A percentile compares a stretch with the other conserved stretches of the same genome.
Conservation (phyloP, 2,888 invertebrate genomes). For the Sclerodermus sp. region DNA sequence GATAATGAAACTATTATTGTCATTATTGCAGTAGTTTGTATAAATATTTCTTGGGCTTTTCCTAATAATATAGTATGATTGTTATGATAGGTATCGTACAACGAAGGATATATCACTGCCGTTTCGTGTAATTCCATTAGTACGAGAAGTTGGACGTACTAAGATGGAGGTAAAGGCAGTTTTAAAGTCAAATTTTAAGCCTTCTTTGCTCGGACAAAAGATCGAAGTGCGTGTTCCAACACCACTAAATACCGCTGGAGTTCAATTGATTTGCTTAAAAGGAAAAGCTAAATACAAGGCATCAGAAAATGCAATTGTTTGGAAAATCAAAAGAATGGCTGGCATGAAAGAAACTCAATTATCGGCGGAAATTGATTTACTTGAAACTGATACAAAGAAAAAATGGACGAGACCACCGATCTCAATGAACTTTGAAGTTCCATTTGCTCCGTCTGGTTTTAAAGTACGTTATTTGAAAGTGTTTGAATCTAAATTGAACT, state of each 20-base stretch:
- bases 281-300: constrained; percentile 99
- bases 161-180: constrained; percentile 99
- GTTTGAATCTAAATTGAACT: constrained; percentile 99
- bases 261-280: constrained; percentile 97
- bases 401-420: constrained; percentile 99
- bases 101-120: constrained; percentile 99
- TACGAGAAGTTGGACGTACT: constrained; percentile 96
- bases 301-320: constrained; percentile 97
- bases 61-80: too few species aligned
- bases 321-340: constrained; percentile 88
- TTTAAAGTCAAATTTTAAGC: constrained; percentile 98
- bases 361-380: constrained; percentile 97
- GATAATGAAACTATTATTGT: too few species aligned
- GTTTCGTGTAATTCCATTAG: constrained; percentile 98
- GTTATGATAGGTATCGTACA: constrained; percentile 82
- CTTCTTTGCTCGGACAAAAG: constrained; percentile 96
- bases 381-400: constrained; percentile 98
- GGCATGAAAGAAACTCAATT: constrained; percentile 99
- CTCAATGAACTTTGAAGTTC: constrained; percentile 99
- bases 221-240: constrained; percentile 99
- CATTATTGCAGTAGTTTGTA: too few species aligned
- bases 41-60: too few species aligned
- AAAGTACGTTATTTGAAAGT: constrained; percentile 99
- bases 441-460: constrained; percentile 99
- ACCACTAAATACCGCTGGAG: constrained; percentile 97